phyloP scores from a whole-genome alignment of 2,113 vertebrate species.

The Lophius piscatorius region DNA sequence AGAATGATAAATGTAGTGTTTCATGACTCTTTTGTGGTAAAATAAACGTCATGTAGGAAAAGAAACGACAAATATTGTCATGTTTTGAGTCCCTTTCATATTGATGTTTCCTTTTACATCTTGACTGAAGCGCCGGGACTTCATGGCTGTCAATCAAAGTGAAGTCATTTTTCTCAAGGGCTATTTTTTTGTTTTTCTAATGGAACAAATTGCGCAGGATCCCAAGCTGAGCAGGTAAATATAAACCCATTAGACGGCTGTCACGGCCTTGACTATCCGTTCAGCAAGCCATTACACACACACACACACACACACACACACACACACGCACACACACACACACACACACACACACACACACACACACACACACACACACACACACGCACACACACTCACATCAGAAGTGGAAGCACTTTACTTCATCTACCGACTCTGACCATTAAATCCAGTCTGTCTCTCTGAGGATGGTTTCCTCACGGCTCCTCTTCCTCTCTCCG shows the following conservation, averaged over 20 bases:
- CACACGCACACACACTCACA: constrained; percentile 4
- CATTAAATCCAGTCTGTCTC: too few relatives aligned
- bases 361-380: constrained; percentile 4
- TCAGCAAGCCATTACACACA: constrained; percentile 23
- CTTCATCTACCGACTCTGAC: neutral
- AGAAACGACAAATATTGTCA: too few relatives aligned
- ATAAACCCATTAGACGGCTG: constrained; percentile 33
- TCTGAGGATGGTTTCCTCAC: too few relatives aligned
- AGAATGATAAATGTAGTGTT: too few relatives aligned
- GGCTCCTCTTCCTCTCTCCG: too few relatives aligned
- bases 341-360: neutral
- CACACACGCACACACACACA: neutral
- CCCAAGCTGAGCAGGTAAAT: constrained; percentile 21
- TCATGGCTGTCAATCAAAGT: neutral
- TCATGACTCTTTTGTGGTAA: too few relatives aligned
- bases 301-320: neutral
- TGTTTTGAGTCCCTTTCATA: too few relatives aligned
- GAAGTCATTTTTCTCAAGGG: neutral
- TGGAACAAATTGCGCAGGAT: constrained; percentile 26
- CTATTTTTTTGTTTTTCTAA: constrained; percentile 10
- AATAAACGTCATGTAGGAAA: too few relatives aligned
- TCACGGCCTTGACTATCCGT: constrained; percentile 19
- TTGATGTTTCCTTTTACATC: neutral
- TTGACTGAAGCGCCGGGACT: too few relatives aligned
- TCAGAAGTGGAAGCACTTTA: constrained; percentile 10